Base-by-base conservation (phyloP, 2,888 invertebrate species). In the Colostygia pectinataria region DNA sequence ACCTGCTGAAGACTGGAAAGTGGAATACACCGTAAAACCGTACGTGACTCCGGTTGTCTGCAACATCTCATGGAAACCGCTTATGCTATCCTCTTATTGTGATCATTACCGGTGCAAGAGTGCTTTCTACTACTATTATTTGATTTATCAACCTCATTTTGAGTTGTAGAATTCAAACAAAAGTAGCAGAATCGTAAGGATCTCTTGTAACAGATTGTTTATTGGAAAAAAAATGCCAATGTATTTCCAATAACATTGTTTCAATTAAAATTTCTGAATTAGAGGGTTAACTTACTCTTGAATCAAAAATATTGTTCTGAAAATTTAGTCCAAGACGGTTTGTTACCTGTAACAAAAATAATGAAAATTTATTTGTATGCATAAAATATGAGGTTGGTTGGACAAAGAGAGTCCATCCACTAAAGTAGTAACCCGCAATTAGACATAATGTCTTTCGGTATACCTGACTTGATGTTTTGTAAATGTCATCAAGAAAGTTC, bases 1-100 rank as follows among this genome's bases (percentile, higher is more conserved):
- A 79, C 71, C 74, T 71, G 75, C 74, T 80, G 81, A 78, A 77
- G 69, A 78, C 77, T 81, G 74, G 81, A 80, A 84, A 86, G 81
- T 80, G 81, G 79, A 77, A 78, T 83, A 80, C 77, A 77, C 74
- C 74, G 76, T 80, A 77, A 71, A 64, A 63, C 57, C 63, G 80
- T 77, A 88, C 87, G 86, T 88, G 87, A 82, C 83, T 77, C 57
- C 63, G 66, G 70, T 71, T 76, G 70, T 66, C 70, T 68, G 67
- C 48, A 53, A 12, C 58, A 65, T 66, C 72, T 69, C 77, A 73
- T 66, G 65, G 62, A 68, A 67, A 68, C 60, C 58, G 59, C 71
- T 74, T 74, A 74, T 77, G 70, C 69, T 80, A 76, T 78, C 64
- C 66, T 77, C 63, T 74, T 71, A 65, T 72, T 70, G 65, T 68